phyloP scores from a whole-genome alignment of 2,113 vertebrate species.

The Dendrocopos noguchii region DNA sequence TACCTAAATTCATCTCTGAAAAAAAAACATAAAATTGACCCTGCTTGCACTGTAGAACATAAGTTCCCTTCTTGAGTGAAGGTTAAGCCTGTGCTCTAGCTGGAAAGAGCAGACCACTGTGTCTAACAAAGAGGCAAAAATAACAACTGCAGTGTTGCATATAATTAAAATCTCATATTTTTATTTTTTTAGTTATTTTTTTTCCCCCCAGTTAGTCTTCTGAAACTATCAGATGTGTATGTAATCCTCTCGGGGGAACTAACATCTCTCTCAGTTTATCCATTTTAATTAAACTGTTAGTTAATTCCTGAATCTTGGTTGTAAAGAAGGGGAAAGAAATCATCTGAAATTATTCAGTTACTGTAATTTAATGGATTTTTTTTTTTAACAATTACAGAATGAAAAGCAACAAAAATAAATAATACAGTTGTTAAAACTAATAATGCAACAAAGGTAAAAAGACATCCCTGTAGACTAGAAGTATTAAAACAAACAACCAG shows the following conservation, averaged over 20 bases:
- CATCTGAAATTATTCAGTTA: neutral
- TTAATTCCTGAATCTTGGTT: conserved; percentile 26
- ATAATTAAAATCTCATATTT: neutral
- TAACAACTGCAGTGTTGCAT: neutral
- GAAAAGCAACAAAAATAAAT: conserved; percentile 23
- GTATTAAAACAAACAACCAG: neutral
- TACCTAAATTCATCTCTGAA: neutral
- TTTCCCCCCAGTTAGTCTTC: neutral
- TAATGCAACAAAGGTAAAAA: conserved; percentile 43
- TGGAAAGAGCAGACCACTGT: neutral
- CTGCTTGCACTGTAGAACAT: neutral
- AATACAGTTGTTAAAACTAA: conserved; percentile 36
- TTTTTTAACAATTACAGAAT: neutral
- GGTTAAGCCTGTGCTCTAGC: neutral
- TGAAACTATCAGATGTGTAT: conserved; percentile 39
- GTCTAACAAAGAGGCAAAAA: neutral
- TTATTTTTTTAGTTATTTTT: neutral
- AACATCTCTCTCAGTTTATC: conserved; percentile 42
- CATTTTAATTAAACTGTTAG: conserved; percentile 63
- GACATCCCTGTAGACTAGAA: neutral
- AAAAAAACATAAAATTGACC: neutral
- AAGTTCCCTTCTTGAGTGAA: neutral
- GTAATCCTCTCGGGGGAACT: conserved; percentile 3
- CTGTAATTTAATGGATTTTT: conserved; percentile 16
- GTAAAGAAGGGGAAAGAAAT: neutral